phyloP scores from a whole-genome alignment of 1,140 invertebrate genomes.

The Teleopsis dalmanni region DNA sequence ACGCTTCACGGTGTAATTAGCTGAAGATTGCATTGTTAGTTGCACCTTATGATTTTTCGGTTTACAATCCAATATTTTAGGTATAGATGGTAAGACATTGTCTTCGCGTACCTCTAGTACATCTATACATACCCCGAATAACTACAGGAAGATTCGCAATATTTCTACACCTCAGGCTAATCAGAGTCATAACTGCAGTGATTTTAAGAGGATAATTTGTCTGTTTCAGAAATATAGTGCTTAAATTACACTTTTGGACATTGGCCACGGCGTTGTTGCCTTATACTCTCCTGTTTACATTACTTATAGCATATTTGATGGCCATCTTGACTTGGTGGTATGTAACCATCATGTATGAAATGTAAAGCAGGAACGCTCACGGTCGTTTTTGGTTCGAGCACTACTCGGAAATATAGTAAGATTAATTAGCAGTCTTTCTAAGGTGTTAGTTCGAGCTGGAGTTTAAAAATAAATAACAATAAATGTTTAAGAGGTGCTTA shows the following conservation, averaged over 20 bases:
- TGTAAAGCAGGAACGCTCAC: too few species aligned
- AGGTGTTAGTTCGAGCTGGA: too few species aligned
- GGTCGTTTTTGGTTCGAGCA: too few species aligned
- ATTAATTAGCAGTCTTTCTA: too few species aligned
- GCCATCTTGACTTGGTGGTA: conserved; percentile 1
- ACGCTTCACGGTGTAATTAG: conserved; percentile 21
- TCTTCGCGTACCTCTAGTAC: conserved; percentile 46
- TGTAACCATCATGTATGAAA: conserved; percentile 3
- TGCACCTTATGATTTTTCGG: conserved; percentile 36
- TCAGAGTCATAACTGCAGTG: conserved; percentile 55
- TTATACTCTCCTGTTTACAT: conserved; percentile 24
- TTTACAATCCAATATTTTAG: conserved; percentile 27
- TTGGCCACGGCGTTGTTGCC: conserved; percentile 22
- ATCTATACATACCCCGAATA: conserved; percentile 52
- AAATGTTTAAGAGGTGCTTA: too few species aligned
- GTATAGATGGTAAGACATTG: conserved; percentile 30
- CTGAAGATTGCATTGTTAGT: conserved; percentile 32
- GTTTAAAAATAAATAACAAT: too few species aligned
- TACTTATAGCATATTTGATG: conserved; percentile 21
- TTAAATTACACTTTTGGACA: conserved; percentile 21
- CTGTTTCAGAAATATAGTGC: conserved; percentile 19
- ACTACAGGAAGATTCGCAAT: conserved; percentile 58
- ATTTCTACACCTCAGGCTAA: conserved; percentile 56
- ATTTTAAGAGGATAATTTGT: conserved; percentile 47
- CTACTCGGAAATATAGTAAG: too few species aligned